A percentile compares a stretch with the other conserved stretches of the same genome.
Evolutionary conservation across 2,888 invertebrate genomes (phyloP).

Genomic region (Agrilus cyanescens): DNA sequence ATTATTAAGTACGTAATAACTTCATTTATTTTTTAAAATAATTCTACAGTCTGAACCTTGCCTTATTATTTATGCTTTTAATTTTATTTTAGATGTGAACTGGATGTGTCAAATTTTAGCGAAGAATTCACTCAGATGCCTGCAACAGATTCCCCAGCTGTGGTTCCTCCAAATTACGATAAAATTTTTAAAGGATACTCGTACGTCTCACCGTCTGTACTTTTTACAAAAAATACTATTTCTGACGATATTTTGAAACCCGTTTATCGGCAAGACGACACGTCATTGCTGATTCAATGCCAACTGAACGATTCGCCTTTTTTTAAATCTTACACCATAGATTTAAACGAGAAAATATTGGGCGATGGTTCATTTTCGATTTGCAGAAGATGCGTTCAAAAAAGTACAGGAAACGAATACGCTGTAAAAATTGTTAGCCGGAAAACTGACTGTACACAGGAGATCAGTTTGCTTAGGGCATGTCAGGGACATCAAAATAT

Average conservation of each 20-base stretch:
- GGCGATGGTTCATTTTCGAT: constrained; percentile 87
- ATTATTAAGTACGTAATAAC: constrained; percentile 42
- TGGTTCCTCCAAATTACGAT: constrained; percentile 73
- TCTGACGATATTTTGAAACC: constrained; percentile 60
- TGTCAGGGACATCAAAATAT: constrained; percentile 87
- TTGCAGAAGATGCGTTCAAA: constrained; percentile 68
- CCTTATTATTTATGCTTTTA: constrained; percentile 6
- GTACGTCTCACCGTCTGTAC: constrained; percentile 84
- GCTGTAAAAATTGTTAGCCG: constrained; percentile 80
- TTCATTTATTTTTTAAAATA: neutral
- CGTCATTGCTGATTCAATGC: constrained; percentile 23
- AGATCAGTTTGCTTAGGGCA: constrained; percentile 64
- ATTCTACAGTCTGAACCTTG: too few species aligned
- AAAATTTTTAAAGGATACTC: constrained; percentile 89
- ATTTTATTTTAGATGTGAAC: constrained; percentile 50
- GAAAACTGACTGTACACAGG: constrained; percentile 54
- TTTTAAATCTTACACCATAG: constrained; percentile 72
- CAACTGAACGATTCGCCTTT: constrained; percentile 58
- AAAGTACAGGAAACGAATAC: constrained; percentile 59
- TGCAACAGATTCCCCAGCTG: constrained; percentile 84
- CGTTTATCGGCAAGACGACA: constrained; percentile 38
- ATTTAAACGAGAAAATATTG: constrained; percentile 54
- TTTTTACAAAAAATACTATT: constrained; percentile 69
- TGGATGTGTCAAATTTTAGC: constrained; percentile 93
- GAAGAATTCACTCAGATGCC: constrained; percentile 92